Evolutionary conservation across 2,888 invertebrate species (phyloP), one percentile per base, ranked within the genome.

Genomic region (Tuta absoluta): DNA sequence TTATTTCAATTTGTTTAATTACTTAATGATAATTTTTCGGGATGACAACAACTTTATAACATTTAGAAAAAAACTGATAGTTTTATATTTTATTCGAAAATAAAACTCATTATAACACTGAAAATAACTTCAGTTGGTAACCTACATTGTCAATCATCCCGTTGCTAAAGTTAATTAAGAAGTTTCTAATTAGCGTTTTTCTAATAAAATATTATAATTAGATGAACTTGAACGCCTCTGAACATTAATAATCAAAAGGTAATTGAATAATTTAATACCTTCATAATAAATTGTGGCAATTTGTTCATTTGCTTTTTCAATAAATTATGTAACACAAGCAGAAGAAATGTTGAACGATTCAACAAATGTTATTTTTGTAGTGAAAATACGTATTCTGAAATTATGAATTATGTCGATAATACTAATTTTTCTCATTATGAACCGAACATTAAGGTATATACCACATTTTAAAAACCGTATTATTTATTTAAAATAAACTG

Each of bases 141-240:
- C 48, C 19, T 53, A 53, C 23, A 53, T n/a, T 45, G 45, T 23
- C 51, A 3, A 23, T 53, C 51, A 12, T 23, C 51, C 23, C 23
- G 21, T 53, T 23, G 24, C 23, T 23, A 53, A 24, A 53, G n/a
- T 49, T 49, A 53, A 67, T 66, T 63, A 65, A 67, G 62, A 61
- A 58, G 1, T 19, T 38, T 58, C 38, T 60, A 58, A 53, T 53
- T 64, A 58, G 60, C 51, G 23, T 4, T 53, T 5, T 23, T 14
- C 23, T 53, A 14, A 53, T 53, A 5, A 14, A 17, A 45, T 45
- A 45, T 45, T 45, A 45, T n/a, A 5, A 45, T n/a, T 17, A 45
- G 45, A 17, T n/a, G 17, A 17, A 45, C n/a, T 45, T 45, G 45
- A 45, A 45, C 45, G 45, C n/a, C n/a, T 45, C 17, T 45, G 17